Percentiles rank a stretch among this genome's conserved stretches.
phyloP scores from a whole-genome alignment of 2,888 invertebrate species.

The Abrostola tripartita region DNA sequence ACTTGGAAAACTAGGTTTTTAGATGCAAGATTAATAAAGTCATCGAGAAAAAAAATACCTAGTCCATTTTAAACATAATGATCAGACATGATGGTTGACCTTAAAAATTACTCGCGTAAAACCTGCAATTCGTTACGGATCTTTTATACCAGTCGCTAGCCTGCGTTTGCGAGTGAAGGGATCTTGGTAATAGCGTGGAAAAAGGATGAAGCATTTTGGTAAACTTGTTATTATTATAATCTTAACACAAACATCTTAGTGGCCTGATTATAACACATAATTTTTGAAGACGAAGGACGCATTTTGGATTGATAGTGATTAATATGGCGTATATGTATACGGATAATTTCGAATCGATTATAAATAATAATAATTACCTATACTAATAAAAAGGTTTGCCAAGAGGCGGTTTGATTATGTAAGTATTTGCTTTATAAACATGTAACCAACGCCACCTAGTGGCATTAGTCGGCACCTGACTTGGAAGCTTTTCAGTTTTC shows the following conservation, averaged over 20 bases:
- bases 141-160: not conserved
- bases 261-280: no score
- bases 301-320: no score
- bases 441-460: not conserved
- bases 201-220: not conserved
- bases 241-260: not conserved
- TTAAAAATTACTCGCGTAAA: conserved; percentile 3
- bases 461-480: not conserved
- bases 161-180: not conserved
- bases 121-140: conserved; percentile 2
- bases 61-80: no score
- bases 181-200: not conserved
- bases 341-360: no score
- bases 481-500: no score
- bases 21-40: no score
- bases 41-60: no score
- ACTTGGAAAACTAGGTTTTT: no score
- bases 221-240: not conserved
- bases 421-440: not conserved
- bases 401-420: not conserved
- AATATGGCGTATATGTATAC: no score
- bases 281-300: no score
- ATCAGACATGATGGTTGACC: no score
- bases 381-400: not conserved
- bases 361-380: no score